These are phyloP conservation scores for Chymomyza procnemis DNA, from an alignment of 2,888 invertebrate genomes.

Conservation along the genomic window DNA sequence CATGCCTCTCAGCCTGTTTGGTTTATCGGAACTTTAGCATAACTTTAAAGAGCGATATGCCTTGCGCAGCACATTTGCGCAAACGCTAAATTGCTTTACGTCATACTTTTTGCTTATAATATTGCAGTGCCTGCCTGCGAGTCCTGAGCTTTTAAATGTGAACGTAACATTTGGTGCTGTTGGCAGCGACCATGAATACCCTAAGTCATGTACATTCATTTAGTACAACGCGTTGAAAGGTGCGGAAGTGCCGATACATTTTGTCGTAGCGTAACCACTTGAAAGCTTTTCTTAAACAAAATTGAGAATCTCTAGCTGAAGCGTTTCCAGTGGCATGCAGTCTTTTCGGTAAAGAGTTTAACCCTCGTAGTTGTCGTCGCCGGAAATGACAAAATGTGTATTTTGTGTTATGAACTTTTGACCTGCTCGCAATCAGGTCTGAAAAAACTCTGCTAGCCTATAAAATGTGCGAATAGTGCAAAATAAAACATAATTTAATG, in stretches of 20 bases:
- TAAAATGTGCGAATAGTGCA: background rate
- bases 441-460: conserved; percentile 25
- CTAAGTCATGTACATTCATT: background rate
- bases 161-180: background rate
- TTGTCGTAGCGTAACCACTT: background rate
- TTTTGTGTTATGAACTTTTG: conserved; percentile 71
- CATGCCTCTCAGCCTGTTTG: conserved; percentile 1
- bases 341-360: conserved; percentile 72
- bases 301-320: conserved; percentile 50
- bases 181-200: conserved; percentile 1
- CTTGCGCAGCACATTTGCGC: conserved; percentile 30
- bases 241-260: background rate
- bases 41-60: background rate
- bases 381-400: conserved; percentile 18
- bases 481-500: no score
- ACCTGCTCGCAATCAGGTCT: conserved; percentile 76
- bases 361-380: conserved; percentile 31
- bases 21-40: background rate
- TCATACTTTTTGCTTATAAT: conserved; percentile 47
- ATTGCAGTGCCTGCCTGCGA: conserved; percentile 25
- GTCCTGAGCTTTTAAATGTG: conserved; percentile 26
- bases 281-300: conserved; percentile 16
- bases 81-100: conserved; percentile 59
- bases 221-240: background rate
- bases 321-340: conserved; percentile 60